Conservation (phyloP, 2,888 invertebrate species). For the Hirudinaria manillensis region DNA sequence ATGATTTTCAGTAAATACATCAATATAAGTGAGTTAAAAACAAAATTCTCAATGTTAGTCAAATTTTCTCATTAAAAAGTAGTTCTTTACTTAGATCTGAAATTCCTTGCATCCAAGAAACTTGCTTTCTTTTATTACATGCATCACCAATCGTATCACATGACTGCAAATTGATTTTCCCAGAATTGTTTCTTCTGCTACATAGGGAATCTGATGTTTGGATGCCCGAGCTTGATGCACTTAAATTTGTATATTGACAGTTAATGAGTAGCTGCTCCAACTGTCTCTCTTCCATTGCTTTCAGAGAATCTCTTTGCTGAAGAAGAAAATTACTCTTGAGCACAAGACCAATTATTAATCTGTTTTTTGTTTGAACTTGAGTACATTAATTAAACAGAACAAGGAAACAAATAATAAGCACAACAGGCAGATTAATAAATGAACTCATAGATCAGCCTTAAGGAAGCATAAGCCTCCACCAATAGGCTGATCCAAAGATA, state of each 20-base stretch:
- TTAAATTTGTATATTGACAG: not conserved
- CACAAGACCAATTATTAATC: too few relatives aligned
- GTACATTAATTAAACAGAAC: not conserved
- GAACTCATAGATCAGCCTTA: not conserved
- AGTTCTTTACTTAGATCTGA: not conserved
- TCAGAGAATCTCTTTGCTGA: constrained; percentile 13
- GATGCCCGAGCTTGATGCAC: not conserved
- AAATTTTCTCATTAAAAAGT: not conserved
- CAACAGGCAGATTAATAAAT: not conserved
- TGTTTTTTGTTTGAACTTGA: not conserved
- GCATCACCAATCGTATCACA: too few relatives aligned
- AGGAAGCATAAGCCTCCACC: not conserved
- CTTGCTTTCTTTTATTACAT: too few relatives aligned
- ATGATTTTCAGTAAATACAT: not conserved
- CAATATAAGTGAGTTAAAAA: not conserved
- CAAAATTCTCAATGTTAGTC: not conserved
- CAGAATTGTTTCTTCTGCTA: too few relatives aligned
- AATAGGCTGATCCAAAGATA: too few relatives aligned
- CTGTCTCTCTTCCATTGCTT: constrained; percentile 26
- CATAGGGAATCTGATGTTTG: not conserved
- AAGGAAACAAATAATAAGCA: not conserved
- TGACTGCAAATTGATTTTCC: too few relatives aligned
- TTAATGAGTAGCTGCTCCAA: constrained; percentile 24
- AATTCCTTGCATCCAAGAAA: too few relatives aligned
- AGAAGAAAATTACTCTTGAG: not conserved